Evolutionary conservation across 2,113 vertebrate genomes (phyloP).

Genomic region (Chamaetylas fuelleborni): DNA sequence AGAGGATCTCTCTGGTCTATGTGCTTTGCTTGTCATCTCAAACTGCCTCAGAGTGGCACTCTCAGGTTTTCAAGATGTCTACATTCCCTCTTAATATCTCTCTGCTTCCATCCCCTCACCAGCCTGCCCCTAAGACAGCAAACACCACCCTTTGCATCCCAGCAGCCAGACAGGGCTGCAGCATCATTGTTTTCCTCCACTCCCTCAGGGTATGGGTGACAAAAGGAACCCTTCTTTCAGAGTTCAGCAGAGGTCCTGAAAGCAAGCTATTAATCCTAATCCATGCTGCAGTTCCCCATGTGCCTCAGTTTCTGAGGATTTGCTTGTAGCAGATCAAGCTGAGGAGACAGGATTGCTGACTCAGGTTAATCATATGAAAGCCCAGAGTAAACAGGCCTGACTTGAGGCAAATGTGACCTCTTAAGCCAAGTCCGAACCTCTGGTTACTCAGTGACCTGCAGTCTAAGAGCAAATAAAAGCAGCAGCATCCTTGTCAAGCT

Average conservation of each 20-base stretch:
- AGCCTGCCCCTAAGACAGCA: background rate
- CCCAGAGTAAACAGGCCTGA: background rate
- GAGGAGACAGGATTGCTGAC: background rate
- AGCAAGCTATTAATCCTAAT: background rate
- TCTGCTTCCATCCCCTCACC: background rate
- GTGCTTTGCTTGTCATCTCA: background rate
- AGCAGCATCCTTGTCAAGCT: background rate
- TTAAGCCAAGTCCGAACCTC: background rate
- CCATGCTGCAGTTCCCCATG: background rate
- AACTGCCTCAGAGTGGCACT: background rate
- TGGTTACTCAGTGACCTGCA: background rate
- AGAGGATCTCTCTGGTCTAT: background rate
- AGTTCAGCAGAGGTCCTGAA: background rate
- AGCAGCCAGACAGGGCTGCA: background rate
- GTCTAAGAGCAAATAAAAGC: background rate
- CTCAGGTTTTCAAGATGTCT: background rate
- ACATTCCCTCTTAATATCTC: background rate
- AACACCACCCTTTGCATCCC: background rate
- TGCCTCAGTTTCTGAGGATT: background rate
- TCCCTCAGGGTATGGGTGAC: background rate
- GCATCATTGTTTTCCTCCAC: background rate
- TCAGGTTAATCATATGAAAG: background rate
- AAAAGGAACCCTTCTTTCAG: background rate
- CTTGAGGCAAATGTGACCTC: background rate
- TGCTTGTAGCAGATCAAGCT: background rate